phyloP scores from a whole-genome alignment of 2,888 invertebrate species.

The Tachina lurida region DNA sequence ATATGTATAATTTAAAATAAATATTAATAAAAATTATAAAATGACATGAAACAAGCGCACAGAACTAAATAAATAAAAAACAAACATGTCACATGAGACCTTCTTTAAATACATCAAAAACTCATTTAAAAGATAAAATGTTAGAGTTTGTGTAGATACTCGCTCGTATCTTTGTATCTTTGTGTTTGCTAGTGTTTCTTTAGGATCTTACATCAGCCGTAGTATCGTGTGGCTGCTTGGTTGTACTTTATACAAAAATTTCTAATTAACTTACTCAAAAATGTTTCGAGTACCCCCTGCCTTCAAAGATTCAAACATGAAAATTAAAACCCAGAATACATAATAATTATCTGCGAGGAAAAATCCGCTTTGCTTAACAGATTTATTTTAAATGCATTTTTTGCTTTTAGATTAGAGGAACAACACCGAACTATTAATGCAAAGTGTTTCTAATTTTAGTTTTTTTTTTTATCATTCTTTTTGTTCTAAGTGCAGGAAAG shows the following conservation, averaged over 20 bases:
- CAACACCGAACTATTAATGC: conserved; percentile 39
- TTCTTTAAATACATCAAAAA: conserved; percentile 51
- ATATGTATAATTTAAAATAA: conserved; percentile 6
- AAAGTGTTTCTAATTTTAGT: conserved; percentile 54
- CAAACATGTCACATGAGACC: conserved; percentile 47
- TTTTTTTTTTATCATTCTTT: not conserved
- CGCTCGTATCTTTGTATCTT: not conserved
- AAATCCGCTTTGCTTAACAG: conserved; percentile 46
- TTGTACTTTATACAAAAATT: conserved; percentile 42
- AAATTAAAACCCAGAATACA: conserved; percentile 12
- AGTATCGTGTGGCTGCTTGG: conserved; percentile 31
- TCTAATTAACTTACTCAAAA: conserved; percentile 44
- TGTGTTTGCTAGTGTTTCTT: conserved; percentile 1
- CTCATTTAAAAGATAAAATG: conserved; percentile 59
- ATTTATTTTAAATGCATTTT: conserved; percentile 40
- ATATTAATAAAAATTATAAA: conserved; percentile 20
- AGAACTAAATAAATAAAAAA: conserved; percentile 22
- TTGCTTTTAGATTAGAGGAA: conserved; percentile 17
- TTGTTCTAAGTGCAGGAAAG: not conserved
- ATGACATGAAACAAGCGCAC: conserved; percentile 18
- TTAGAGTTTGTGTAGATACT: not conserved
- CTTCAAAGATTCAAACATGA: conserved; percentile 29
- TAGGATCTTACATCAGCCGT: conserved; percentile 5
- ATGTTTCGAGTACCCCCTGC: conserved; percentile 52
- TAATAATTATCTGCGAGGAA: conserved; percentile 16